Base-by-base conservation (phyloP, 2,113 vertebrate genomes). In the Otolemur garnettii region DNA sequence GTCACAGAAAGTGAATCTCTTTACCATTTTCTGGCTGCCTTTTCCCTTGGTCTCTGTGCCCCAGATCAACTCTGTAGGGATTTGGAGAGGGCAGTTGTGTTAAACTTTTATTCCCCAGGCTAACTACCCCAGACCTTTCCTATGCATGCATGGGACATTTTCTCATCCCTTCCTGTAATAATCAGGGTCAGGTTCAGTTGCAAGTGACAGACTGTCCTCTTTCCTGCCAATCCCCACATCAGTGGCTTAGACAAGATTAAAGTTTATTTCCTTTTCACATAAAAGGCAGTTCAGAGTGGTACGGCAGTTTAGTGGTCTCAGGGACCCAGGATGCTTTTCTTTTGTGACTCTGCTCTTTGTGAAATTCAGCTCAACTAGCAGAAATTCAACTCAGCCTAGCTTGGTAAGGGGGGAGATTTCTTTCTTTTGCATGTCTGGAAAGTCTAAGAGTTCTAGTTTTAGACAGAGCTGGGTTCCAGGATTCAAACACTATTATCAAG, bases 321-420 rank as follows among this genome's bases (percentile, higher is more conserved):
- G 77, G n/a, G 33, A 87, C 35, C 33, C 68, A 68, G 33, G 35
- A n/a, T 59, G 45, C 17, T 88, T 75, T 42, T 93, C 72, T 81
- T 72, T 18, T 53, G 30, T 94, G 72, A 42, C n/a, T 95, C 19
- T 71, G 30, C 8, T 83, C 7, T 91, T 93, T 42, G 33, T 80
- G 74, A 82, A 93, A 87, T 62, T 87, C 69, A 95, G 35, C 17
- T 77, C 83, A 81, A 59, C 17, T 13, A 83, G 38, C 79, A 93
- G 74, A 96, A 81, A n/a, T 30, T 57, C 26, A 74, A 17, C 68
- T 69, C 10, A 86, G 78, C 30, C 19, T 55, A 79, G 15, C 12
- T 87, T 92, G 74, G 38, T 71, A 91, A 53, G 95, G 79, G 17
- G 71, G 13, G 28, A 66, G 13, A 21, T 45, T 86, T 90, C 15